These are phyloP conservation scores for Psix sp. DNA, from an alignment of 1,140 invertebrate genomes.

Conservation along the genomic window DNA sequence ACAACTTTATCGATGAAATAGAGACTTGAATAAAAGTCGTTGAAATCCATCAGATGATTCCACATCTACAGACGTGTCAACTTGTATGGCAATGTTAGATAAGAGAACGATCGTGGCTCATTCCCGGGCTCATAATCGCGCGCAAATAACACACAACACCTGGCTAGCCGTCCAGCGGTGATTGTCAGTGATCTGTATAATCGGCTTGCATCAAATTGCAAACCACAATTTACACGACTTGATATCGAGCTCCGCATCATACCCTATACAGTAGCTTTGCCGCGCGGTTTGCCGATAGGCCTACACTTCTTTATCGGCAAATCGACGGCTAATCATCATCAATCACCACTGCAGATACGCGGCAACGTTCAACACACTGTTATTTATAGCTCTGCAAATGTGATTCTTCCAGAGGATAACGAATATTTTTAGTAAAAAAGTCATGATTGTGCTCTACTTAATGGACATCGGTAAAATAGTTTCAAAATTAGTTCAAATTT, in stretches of 20 bases:
- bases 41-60: constrained; percentile 12
- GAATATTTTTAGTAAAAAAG: not conserved
- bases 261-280: constrained; percentile 53
- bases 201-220: constrained; percentile 54
- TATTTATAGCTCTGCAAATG: constrained; percentile 37
- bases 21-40: too few relatives aligned
- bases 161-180: constrained; percentile 17
- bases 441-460: not conserved
- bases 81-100: constrained; percentile 28
- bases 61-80: constrained; percentile 19
- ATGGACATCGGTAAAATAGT: constrained; percentile 10
- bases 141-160: constrained; percentile 35
- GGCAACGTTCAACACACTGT: constrained; percentile 39
- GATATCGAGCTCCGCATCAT: constrained; percentile 67
- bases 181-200: constrained; percentile 52
- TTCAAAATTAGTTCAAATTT: too few relatives aligned
- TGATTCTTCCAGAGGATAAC: constrained; percentile 15
- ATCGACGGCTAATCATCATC: constrained; percentile 76
- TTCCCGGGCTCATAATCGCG: constrained; percentile 38
- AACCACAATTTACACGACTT: constrained; percentile 69
- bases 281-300: constrained; percentile 45
- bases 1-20: too few relatives aligned
- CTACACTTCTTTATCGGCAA: constrained; percentile 72
- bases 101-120: constrained; percentile 29
- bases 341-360: constrained; percentile 68